Evolutionary conservation across 2,113 vertebrate species (phyloP), one percentile per base, ranked within the genome.

Genomic region (Pristiophorus japonicus): DNA sequence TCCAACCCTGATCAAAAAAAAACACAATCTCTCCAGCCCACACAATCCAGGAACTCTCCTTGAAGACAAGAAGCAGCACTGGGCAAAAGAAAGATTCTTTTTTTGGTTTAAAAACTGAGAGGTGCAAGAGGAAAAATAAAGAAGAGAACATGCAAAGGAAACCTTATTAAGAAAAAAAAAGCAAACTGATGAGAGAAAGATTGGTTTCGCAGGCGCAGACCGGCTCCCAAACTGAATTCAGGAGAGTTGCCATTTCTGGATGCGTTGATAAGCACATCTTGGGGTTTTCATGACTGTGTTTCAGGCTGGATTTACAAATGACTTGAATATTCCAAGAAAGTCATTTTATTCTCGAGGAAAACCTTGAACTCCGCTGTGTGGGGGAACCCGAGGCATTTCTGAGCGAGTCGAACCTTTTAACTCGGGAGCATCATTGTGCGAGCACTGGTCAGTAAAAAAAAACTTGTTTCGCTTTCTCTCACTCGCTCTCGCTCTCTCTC

Each of bases 251-350:
- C 20, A 30, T 94, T 70, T 16, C 22, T 67, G 42, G 65, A 51
- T 27, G 22, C 27, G 66, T 51, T 94, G 93, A 94, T 66, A 94
- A 34, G 6, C 47, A 90, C 10, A 47, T 51, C 22, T 51, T 34
- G 47, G 47, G 51, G 27, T 90, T 55, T 88, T 81, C 75, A 12
- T 81, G 55, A 4, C 85, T 38, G 59, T 34, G 62, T 7, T 92
- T 92, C 55, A 65, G 2, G 42, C 45, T 94, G 93, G 93, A 94
- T 94, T 94, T 94, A 94, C 93, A 94, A 94, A 94, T 94, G 93
- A 94, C 93, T 70, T 51, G 66, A 94, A 94, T 5, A 16, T 34
- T 63, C 18, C 4, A 12, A 88, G 51, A 11, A 34, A 55, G 81
- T 55, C 51, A 59, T 16, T 12, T 16, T 12, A 38, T 63, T 90